Conservation (phyloP, 1,140 invertebrate species). For the Drosophila setifemur region DNA sequence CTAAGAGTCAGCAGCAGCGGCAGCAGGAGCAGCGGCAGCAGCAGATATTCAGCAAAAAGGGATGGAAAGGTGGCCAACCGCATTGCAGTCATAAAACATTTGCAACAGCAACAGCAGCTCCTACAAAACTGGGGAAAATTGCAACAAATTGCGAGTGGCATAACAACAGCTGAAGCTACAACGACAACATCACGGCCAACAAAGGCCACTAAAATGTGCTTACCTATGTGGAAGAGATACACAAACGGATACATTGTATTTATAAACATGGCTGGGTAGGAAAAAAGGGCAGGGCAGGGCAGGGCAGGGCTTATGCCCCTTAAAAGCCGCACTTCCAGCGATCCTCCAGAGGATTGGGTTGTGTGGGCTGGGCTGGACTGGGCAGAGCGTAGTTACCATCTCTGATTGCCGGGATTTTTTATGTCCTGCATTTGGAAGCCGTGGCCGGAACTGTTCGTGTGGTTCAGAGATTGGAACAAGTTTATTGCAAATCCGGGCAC, state of each 20-base stretch:
- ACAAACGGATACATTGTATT: conserved; percentile 48
- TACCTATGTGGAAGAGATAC: conserved; percentile 61
- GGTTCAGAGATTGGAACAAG: conserved; percentile 60
- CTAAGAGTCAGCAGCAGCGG: no score
- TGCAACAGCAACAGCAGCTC: conserved; percentile 48
- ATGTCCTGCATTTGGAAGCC: conserved; percentile 42
- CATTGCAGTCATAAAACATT: conserved; percentile 74
- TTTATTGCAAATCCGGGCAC: conserved; percentile 51
- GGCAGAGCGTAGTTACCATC: conserved; percentile 37
- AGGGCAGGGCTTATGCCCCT: neutral
- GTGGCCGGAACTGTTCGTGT: conserved; percentile 19
- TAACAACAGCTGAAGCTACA: no score
- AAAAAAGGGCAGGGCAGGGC: neutral
- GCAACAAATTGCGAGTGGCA: conserved; percentile 71
- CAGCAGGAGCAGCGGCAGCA: neutral
- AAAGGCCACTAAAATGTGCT: conserved; percentile 54
- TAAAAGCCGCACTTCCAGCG: conserved; percentile 29
- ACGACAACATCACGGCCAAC: conserved; percentile 36
- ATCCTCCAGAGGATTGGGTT: conserved; percentile 22
- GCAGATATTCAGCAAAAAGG: no score
- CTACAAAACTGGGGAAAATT: conserved; percentile 51
- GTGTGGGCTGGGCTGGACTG: neutral
- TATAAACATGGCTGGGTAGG: conserved; percentile 50
- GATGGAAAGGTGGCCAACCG: conserved; percentile 14
- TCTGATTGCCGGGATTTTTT: conserved; percentile 63